A percentile compares a stretch with the other conserved stretches of the same genome.
Evolutionary conservation across 2,113 vertebrate genomes (phyloP).

Genomic region (Microtus oregoni): DNA sequence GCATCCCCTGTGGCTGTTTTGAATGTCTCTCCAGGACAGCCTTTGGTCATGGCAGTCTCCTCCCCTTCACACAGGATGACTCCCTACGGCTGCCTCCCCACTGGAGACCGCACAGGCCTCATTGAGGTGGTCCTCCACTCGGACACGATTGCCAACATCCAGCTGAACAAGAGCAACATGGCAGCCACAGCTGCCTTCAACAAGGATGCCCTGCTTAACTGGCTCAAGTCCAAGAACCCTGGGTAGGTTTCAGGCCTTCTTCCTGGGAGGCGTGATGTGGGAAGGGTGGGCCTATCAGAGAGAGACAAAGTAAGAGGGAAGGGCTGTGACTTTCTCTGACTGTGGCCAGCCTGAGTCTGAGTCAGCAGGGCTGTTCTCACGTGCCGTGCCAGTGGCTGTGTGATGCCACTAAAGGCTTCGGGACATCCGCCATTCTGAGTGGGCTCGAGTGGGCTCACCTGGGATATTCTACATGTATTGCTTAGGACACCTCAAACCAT

Average conservation of each 20-base stretch:
- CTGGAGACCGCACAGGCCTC: constrained; percentile 96
- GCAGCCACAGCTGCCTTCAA: constrained; percentile 98
- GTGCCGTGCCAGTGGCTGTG: not conserved
- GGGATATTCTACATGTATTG: not conserved
- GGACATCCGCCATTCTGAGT: fast-evolving
- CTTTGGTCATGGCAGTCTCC: constrained; percentile 63
- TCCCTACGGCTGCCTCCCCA: constrained; percentile 97
- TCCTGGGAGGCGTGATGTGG: not conserved
- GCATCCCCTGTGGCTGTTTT: not conserved
- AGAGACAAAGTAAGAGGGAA: not conserved
- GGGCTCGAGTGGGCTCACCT: not conserved
- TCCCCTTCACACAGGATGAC: constrained; percentile 90
- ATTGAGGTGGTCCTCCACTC: constrained; percentile 97
- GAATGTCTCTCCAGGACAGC: not conserved
- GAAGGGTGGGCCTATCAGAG: not conserved
- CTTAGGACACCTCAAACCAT: not conserved
- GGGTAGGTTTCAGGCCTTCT: constrained; percentile 87
- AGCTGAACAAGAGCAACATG: constrained; percentile 97
- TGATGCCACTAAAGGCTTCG: not conserved
- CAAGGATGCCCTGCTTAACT: constrained; percentile 98
- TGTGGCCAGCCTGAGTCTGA: not conserved
- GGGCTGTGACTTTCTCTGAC: fast-evolving
- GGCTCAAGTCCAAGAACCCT: constrained; percentile 98
- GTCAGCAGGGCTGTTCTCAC: not conserved
- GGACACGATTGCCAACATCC: constrained; percentile 99